phyloP scores from a whole-genome alignment of 2,888 invertebrate genomes.

The Lordiphosa andalusiaca region DNA sequence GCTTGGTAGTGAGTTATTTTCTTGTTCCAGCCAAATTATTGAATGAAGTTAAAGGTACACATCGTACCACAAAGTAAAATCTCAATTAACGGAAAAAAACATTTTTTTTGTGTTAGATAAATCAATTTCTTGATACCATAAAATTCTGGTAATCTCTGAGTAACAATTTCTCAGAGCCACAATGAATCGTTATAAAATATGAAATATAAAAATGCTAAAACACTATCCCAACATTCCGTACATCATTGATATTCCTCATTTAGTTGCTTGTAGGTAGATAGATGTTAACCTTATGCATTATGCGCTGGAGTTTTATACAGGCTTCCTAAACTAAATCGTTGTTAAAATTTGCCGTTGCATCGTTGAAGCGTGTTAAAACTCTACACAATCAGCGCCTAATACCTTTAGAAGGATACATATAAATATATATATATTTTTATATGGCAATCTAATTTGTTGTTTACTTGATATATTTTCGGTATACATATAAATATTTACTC shows the following conservation, averaged over 20 bases:
- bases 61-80: too few species aligned
- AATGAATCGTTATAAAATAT: too few species aligned
- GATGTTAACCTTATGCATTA: slow-evolving; percentile 35
- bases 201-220: too few species aligned
- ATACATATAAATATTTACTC: slow-evolving; percentile 55
- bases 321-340: slow-evolving; percentile 24
- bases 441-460: slow-evolving; percentile 5
- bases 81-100: too few species aligned
- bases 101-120: too few species aligned
- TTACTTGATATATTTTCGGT: slow-evolving; percentile 47
- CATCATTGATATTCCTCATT: slow-evolving; percentile 58
- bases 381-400: slow-evolving; percentile 52
- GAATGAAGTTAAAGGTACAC: too few species aligned
- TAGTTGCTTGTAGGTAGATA: slow-evolving; percentile 8
- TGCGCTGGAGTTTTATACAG: slow-evolving; percentile 49
- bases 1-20: too few species aligned
- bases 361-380: slow-evolving; percentile 41
- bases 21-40: too few species aligned
- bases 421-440: slow-evolving; percentile 34
- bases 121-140: too few species aligned
- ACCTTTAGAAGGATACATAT: slow-evolving; percentile 34
- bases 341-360: slow-evolving; percentile 19
- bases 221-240: slow-evolving; percentile 23
- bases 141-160: too few species aligned
- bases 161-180: too few species aligned